Percentiles rank a stretch among this genome's conserved stretches.
Conservation (phyloP, 2,888 invertebrate species). For the Melanostoma scalare region DNA sequence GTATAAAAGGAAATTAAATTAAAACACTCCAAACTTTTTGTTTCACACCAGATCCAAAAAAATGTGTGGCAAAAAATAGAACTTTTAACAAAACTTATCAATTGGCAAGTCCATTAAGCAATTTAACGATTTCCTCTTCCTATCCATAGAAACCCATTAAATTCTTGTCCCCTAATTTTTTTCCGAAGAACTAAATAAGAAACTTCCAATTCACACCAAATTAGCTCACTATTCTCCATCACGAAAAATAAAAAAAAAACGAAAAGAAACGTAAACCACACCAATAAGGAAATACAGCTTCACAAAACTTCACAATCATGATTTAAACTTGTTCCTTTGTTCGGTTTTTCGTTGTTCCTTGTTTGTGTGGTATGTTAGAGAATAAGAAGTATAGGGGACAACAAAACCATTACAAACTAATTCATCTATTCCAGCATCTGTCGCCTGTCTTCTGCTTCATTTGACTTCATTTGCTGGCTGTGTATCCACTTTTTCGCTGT, state of each 20-base stretch:
- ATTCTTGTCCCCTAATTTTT: not conserved
- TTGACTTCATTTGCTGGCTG: constrained; percentile 56
- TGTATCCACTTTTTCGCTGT: constrained; percentile 39
- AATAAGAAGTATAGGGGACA: not conserved
- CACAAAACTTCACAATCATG: constrained; percentile 62
- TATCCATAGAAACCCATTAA: constrained; percentile 16
- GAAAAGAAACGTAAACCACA: not conserved
- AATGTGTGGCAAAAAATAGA: no score
- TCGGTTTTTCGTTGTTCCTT: not conserved
- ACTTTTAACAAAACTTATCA: no score
- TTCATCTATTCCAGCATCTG: constrained; percentile 65
- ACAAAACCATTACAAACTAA: constrained; percentile 55
- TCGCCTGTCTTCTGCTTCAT: constrained; percentile 66
- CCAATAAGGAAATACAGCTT: constrained; percentile 30
- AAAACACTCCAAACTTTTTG: no score
- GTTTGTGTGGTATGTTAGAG: not conserved
- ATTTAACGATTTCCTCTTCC: constrained; percentile 52
- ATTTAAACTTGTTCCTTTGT: constrained; percentile 51
- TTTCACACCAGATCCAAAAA: no score
- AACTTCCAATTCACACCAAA: constrained; percentile 66
- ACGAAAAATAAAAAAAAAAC: not conserved
- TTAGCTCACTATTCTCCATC: constrained; percentile 24
- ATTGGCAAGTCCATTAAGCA: constrained; percentile 38
- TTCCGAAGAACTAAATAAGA: constrained; percentile 50
- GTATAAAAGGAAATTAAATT: no score